Conservation (phyloP, 2,113 vertebrate species). For the Oryctolagus cuniculus region DNA sequence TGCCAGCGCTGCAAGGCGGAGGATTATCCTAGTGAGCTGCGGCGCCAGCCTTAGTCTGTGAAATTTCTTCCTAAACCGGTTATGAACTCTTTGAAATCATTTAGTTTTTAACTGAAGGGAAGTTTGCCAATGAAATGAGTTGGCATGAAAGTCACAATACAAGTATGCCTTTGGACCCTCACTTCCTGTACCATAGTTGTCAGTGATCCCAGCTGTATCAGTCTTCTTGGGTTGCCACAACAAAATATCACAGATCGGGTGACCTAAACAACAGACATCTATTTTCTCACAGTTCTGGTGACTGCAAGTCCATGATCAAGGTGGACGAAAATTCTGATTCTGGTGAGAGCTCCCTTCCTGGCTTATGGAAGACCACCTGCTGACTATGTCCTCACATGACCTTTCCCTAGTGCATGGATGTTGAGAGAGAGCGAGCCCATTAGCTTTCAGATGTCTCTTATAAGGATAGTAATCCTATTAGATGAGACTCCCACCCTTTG, state of each 20-base stretch:
- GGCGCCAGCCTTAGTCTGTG: not conserved
- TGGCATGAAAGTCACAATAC: not conserved
- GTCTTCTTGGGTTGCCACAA: not conserved
- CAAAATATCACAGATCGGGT: not conserved
- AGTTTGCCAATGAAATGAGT: not conserved
- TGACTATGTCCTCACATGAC: not conserved
- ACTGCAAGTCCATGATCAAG: not conserved
- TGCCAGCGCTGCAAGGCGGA: too few relatives aligned
- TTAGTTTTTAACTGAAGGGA: slow-evolving; percentile 29
- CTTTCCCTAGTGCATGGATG: not conserved
- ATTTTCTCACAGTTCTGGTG: not conserved
- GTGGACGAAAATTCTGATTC: not conserved
- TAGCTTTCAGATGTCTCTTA: not conserved
- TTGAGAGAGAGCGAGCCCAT: not conserved
- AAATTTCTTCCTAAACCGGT: not conserved
- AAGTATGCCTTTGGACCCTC: not conserved
- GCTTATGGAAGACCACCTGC: not conserved
- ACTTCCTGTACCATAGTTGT: not conserved
- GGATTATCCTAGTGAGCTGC: too few relatives aligned
- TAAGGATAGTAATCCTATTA: not conserved
- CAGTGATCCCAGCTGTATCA: not conserved
- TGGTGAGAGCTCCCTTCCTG: not conserved
- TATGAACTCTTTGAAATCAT: slow-evolving; percentile 19
- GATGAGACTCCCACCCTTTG: not conserved
- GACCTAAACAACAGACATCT: not conserved